Evolutionary conservation across 1,140 invertebrate species (phyloP).

Genomic region (Leucophenga varia): DNA sequence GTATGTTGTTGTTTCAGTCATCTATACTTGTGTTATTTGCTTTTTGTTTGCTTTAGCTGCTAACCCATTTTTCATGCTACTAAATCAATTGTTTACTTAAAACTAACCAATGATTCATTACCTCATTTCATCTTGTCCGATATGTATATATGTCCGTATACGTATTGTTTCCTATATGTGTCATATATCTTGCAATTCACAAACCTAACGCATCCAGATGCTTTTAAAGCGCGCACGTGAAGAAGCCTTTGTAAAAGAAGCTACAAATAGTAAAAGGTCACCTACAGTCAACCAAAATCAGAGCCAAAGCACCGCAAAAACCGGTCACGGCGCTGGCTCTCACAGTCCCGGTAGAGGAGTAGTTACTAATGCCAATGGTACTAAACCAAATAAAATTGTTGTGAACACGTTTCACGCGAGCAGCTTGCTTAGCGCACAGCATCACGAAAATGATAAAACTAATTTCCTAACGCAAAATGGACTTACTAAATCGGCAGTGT

Average conservation of each 20-base stretch:
- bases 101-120: too few relatives aligned
- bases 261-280: conserved; percentile 9
- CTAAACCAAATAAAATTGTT: conserved; percentile 42
- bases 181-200: background rate
- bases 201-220: conserved; percentile 42
- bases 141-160: too few relatives aligned
- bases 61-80: too few relatives aligned
- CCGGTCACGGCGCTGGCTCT: conserved; percentile 1
- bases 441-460: conserved; percentile 38
- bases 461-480: conserved; percentile 49
- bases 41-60: background rate
- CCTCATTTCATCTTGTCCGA: too few relatives aligned
- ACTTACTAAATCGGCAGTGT: conserved; percentile 44
- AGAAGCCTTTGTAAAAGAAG: conserved; percentile 28
- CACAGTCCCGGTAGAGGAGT: too few relatives aligned
- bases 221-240: conserved; percentile 53
- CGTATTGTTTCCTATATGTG: too few relatives aligned
- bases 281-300: conserved; percentile 14
- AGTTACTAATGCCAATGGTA: too few relatives aligned
- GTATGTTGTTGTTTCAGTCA: conserved; percentile 18
- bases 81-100: too few relatives aligned
- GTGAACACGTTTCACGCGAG: conserved; percentile 54
- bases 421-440: conserved; percentile 41
- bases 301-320: conserved; percentile 11
- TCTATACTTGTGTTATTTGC: background rate